A percentile compares a stretch with the other conserved stretches of the same genome.
phyloP scores from a whole-genome alignment of 2,113 vertebrate species.

The Chloropsis cyanopogon region DNA sequence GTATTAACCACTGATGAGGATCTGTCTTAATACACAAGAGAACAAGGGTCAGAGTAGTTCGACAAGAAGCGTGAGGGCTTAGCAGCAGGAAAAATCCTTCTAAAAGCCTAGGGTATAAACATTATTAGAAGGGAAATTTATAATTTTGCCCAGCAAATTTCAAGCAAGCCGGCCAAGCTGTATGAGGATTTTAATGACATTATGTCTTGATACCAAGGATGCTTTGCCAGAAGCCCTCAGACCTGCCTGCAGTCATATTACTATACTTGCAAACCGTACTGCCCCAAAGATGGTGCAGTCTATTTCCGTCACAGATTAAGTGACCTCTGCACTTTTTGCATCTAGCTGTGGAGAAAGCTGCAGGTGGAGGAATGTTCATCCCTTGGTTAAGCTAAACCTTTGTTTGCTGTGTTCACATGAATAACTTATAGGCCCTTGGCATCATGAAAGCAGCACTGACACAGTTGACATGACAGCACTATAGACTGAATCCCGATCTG shows the following conservation, averaged over 20 bases:
- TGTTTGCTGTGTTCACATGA: constrained; percentile 73
- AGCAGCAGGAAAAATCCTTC: constrained; percentile 35
- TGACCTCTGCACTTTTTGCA: constrained; percentile 15
- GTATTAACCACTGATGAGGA: constrained; percentile 28
- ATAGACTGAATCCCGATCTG: constrained; percentile 68
- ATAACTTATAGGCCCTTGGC: constrained; percentile 70
- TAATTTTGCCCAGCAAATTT: constrained; percentile 24
- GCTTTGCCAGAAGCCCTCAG: neutral
- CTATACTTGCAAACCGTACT: neutral
- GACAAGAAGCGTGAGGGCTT: constrained; percentile 4
- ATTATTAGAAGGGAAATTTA: constrained; percentile 30
- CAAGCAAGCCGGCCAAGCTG: neutral
- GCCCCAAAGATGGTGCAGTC: neutral
- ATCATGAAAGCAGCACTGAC: constrained; percentile 61
- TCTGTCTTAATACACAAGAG: constrained; percentile 18
- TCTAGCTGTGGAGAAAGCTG: constrained; percentile 49
- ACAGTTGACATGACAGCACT: constrained; percentile 67
- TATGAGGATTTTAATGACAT: constrained; percentile 15
- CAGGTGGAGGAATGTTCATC: constrained; percentile 57
- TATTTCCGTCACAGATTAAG: constrained; percentile 55
- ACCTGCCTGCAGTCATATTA: neutral
- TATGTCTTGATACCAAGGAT: neutral
- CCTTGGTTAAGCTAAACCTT: constrained; percentile 62
- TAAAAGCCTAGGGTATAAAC: constrained; percentile 22
- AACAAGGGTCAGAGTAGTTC: constrained; percentile 1